Evolutionary conservation across 2,888 invertebrate species (phyloP), one percentile per base, ranked within the genome.

Genomic region (Hartigia nigra): DNA sequence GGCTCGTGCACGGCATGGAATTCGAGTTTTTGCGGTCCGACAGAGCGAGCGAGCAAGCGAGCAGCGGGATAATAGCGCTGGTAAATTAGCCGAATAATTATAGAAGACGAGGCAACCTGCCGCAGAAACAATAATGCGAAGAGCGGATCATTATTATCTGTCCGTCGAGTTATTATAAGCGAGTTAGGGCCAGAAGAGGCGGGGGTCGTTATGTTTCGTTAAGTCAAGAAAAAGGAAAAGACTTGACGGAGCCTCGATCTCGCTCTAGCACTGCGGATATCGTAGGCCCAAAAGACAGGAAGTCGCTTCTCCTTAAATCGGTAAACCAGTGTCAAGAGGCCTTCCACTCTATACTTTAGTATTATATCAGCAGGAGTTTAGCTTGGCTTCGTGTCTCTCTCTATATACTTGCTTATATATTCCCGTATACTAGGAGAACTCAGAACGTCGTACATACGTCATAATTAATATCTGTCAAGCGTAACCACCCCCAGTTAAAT

Each of bases 31-130:
- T 72, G 72, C 72, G 72, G 72, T 72, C 31, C 72, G 72, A 31
- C 72, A 31, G 72, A 72, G 31, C 31, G 70, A 31, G 70, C 70
- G 70, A 70, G 31, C 31, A 3, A 31, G 72, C 72, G 72, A 31
- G 72, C 72, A 32, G 72, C 31, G 31, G 72, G 31, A 72, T 72
- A 72, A 72, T 72, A 72, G 72, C 14, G 69, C 79, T 79, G 82
- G 82, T 79, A 84, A 86, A 86, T 87, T 88, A 88, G 86, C 84
- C 84, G 82, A 88, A 88, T 88, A 88, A 88, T 88, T 87, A 87
- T 84, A 83, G 85, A 83, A 81, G 81, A 79, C 83, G 81, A 74
- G 78, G 77, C 85, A 85, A 85, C 84, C 83, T 84, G 86, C 86
- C 84, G 84, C 84, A 85, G 87, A 86, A 86, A 89, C 88, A 89